Conservation (phyloP, 1,140 invertebrate species). For the Drosophila melanica region DNA sequence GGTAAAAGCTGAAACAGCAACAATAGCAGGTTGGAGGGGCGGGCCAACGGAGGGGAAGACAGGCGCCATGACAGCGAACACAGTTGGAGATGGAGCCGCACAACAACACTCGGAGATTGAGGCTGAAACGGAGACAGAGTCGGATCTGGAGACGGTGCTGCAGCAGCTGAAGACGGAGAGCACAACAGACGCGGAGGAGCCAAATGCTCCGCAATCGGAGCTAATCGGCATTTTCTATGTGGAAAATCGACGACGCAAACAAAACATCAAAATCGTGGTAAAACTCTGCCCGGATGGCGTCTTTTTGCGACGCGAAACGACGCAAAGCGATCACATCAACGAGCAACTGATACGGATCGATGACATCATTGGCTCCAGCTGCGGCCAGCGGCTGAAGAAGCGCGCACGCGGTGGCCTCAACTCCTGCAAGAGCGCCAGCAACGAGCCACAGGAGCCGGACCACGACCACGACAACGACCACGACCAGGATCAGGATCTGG, state of each 20-base stretch:
- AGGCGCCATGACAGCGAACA: conserved; percentile 28
- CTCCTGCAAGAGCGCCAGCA: conserved; percentile 84
- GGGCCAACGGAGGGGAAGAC: not conserved
- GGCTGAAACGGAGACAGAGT: not conserved
- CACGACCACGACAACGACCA: not conserved
- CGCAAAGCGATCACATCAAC: conserved; percentile 86
- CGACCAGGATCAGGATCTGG: conserved; percentile 5
- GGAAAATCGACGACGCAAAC: conserved; percentile 87
- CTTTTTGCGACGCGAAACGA: conserved; percentile 88
- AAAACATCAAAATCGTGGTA: conserved; percentile 91
- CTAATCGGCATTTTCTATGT: conserved; percentile 94
- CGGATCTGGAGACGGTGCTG: not conserved
- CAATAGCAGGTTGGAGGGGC: not conserved
- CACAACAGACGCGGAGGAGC: not conserved
- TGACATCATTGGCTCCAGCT: conserved; percentile 92
- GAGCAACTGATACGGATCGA: conserved; percentile 89
- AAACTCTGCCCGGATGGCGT: conserved; percentile 89
- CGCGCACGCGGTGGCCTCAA: conserved; percentile 85
- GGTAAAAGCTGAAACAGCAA: not conserved
- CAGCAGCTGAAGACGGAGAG: not conserved
- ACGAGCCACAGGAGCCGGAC: conserved; percentile 3
- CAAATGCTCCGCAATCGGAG: conserved; percentile 38
- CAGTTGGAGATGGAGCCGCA: not conserved
- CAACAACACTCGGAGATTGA: conserved; percentile 1
- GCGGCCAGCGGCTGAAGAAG: conserved; percentile 89